Conservation (phyloP, 2,888 invertebrate genomes). For the Adelphocoris suturalis region DNA sequence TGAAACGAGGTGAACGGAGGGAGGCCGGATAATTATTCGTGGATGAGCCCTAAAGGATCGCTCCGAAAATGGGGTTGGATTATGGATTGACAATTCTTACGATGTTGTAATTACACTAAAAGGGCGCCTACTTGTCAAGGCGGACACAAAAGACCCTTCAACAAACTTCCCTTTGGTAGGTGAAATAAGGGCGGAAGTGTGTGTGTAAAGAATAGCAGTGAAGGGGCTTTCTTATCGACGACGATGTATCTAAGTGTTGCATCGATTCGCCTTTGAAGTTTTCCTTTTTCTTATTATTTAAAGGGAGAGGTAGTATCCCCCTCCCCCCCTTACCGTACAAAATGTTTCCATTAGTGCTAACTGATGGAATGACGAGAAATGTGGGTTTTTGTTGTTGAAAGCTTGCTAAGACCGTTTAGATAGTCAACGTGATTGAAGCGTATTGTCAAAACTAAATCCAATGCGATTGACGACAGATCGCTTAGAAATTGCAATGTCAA, state of each 20-base stretch:
- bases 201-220: neutral
- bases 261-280: constrained; percentile 35
- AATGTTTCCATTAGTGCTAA: too few species aligned
- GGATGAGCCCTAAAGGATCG: neutral
- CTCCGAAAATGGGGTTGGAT: neutral
- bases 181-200: neutral
- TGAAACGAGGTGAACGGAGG: neutral
- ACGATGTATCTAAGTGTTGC: constrained; percentile 21
- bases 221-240: neutral
- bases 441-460: too few species aligned
- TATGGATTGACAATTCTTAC: constrained; percentile 30
- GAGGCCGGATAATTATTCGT: neutral
- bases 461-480: too few species aligned
- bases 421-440: neutral
- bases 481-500: too few species aligned
- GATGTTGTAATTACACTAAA: constrained; percentile 45
- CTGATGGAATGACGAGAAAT: too few species aligned
- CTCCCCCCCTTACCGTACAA: neutral
- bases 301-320: neutral
- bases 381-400: neutral
- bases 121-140: constrained; percentile 34
- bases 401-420: neutral
- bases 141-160: constrained; percentile 42
- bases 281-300: neutral
- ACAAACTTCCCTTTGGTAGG: neutral